Evolutionary conservation across 2,797 vertebrate genomes (phyloP).

Genomic region (Allobates femoralis): DNA sequence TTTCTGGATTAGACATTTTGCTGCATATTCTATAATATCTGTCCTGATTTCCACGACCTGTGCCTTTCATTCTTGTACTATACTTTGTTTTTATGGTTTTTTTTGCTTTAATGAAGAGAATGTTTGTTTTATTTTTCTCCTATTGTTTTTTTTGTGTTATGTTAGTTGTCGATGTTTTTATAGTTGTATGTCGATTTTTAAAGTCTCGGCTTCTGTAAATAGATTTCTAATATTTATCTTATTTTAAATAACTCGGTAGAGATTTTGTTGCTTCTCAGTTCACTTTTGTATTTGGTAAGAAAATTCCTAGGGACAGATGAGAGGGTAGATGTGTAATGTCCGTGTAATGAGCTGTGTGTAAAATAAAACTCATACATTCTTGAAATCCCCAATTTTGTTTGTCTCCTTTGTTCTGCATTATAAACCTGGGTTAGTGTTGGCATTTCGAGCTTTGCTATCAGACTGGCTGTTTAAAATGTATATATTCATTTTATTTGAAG

Average conservation of each 20-base stretch:
- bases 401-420: background rate
- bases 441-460: too few species aligned
- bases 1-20: background rate
- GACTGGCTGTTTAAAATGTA: too few species aligned
- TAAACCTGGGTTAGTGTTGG: too few species aligned
- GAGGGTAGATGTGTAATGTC: background rate
- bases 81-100: background rate
- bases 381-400: background rate
- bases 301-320: slow-evolving; percentile 1
- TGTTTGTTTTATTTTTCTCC: background rate
- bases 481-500: too few species aligned
- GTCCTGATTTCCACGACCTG: background rate
- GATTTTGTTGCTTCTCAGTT: slow-evolving; percentile 26
- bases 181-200: slow-evolving; percentile 1
- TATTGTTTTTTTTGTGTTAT: background rate
- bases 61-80: slow-evolving; percentile 30
- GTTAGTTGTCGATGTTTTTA: slow-evolving; percentile 4
- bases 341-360: slow-evolving; percentile 11
- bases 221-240: slow-evolving; percentile 48
- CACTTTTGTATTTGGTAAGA: slow-evolving; percentile 31
- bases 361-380: slow-evolving; percentile 34
- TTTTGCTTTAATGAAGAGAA: slow-evolving; percentile 19
- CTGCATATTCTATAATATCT: background rate
- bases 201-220: slow-evolving; percentile 12
- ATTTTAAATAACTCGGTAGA: slow-evolving; percentile 30